phyloP scores from a whole-genome alignment of 2,888 invertebrate genomes.

The Parnassius orleans region DNA sequence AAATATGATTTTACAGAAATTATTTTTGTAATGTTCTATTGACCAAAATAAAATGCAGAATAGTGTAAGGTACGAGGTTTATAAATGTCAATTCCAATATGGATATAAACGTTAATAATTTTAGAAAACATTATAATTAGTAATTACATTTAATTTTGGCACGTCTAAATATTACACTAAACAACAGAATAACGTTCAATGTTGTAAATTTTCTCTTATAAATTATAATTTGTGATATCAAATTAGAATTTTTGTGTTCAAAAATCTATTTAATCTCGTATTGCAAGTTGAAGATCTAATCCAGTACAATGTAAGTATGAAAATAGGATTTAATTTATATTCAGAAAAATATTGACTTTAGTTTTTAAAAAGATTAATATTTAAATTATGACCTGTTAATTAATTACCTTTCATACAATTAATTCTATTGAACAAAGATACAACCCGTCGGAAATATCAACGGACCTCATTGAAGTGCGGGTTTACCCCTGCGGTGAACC shows the following conservation, averaged over 20 bases:
- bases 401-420: slow-evolving; percentile 50
- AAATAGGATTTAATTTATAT: slow-evolving; percentile 74
- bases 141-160: slow-evolving; percentile 61
- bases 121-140: slow-evolving; percentile 33
- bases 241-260: slow-evolving; percentile 31
- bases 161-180: slow-evolving; percentile 50
- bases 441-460: no score
- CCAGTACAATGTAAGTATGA: slow-evolving; percentile 70
- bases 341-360: slow-evolving; percentile 69
- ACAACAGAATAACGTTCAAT: slow-evolving; percentile 22
- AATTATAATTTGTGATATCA: slow-evolving; percentile 29
- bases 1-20: slow-evolving; percentile 15
- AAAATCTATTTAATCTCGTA: slow-evolving; percentile 54
- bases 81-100: slow-evolving; percentile 25
- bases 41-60: slow-evolving; percentile 9
- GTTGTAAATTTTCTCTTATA: slow-evolving; percentile 32
- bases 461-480: no score
- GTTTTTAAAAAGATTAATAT: slow-evolving; percentile 59
- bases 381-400: slow-evolving; percentile 68
- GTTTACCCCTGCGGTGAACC: no score
- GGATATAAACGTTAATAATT: slow-evolving; percentile 39
- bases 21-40: background rate
- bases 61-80: slow-evolving; percentile 4
- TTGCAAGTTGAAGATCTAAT: slow-evolving; percentile 67
- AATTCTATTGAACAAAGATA: slow-evolving; percentile 44